Conservation (phyloP, 2,797 vertebrate genomes). For the Sebastiscus albofasciatus region DNA sequence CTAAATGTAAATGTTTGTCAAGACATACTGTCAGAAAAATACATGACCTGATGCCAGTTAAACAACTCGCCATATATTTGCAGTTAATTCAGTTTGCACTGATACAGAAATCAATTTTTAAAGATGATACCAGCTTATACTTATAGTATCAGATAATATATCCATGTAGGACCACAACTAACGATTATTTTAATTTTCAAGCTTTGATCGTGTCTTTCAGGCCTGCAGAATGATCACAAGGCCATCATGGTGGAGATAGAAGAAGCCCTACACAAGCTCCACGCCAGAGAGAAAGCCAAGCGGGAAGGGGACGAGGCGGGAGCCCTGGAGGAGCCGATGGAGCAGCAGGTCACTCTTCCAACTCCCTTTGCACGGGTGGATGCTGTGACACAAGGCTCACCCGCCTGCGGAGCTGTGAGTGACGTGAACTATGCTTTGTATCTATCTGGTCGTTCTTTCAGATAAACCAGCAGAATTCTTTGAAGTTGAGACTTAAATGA, state of each 20-base stretch:
- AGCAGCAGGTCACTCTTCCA: slow-evolving; percentile 62
- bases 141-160: background rate
- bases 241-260: slow-evolving; percentile 94
- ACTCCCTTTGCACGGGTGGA: slow-evolving; percentile 90
- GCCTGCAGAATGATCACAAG: slow-evolving; percentile 97
- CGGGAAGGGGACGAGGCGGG: slow-evolving; percentile 83
- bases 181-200: background rate
- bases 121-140: background rate
- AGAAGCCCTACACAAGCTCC: slow-evolving; percentile 91
- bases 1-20: background rate
- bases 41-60: background rate
- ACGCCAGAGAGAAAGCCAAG: slow-evolving; percentile 90
- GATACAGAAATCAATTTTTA: background rate
- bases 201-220: slow-evolving; percentile 68
- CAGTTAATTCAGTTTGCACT: background rate
- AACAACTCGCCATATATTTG: too few relatives aligned
- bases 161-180: background rate
- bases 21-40: background rate
- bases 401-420: slow-evolving; percentile 89
- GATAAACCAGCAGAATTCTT: background rate
- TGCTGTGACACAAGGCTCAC: slow-evolving; percentile 87
- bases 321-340: slow-evolving; percentile 77
- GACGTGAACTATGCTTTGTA: background rate
- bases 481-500: background rate
- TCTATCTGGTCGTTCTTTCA: background rate